Conservation (phyloP, 2,113 vertebrate genomes). For the Ptilonorhynchus violaceus region DNA sequence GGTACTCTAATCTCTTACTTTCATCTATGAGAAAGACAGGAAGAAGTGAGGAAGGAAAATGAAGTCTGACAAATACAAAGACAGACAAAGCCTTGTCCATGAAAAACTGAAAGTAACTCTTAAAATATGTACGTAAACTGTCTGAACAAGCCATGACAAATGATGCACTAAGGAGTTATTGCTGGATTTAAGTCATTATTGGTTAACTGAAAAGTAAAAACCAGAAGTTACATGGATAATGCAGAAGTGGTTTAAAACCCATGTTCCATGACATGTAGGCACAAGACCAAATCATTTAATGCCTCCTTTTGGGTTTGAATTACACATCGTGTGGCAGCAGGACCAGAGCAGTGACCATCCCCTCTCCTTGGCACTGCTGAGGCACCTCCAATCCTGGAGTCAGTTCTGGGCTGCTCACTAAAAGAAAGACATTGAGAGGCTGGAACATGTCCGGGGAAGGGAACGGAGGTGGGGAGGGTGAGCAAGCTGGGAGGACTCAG, state of each 20-base stretch:
- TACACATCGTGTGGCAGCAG: not conserved
- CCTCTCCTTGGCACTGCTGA: not conserved
- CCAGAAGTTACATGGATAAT: not conserved
- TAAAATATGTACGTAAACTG: not conserved
- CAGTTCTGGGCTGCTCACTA: not conserved
- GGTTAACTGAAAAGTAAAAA: not conserved
- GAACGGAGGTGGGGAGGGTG: not conserved
- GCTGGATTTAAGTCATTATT: not conserved
- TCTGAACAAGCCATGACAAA: not conserved
- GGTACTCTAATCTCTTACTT: not conserved
- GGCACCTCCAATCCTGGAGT: not conserved
- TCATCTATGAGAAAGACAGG: not conserved
- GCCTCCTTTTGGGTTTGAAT: not conserved
- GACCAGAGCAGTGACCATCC: not conserved
- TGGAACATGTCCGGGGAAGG: not conserved
- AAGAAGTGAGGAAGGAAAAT: not conserved
- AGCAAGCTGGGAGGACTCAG: no score
- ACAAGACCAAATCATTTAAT: not conserved
- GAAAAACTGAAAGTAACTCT: not conserved
- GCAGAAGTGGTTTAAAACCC: not conserved
- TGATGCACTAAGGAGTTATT: not conserved
- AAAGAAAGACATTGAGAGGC: not conserved
- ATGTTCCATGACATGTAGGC: not conserved
- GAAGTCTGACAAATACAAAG: not conserved
- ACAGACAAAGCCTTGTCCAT: not conserved